A percentile compares a stretch with the other conserved stretches of the same genome.
Evolutionary conservation across 2,113 vertebrate species (phyloP).

Genomic region (Cheirogaleus medius): DNA sequence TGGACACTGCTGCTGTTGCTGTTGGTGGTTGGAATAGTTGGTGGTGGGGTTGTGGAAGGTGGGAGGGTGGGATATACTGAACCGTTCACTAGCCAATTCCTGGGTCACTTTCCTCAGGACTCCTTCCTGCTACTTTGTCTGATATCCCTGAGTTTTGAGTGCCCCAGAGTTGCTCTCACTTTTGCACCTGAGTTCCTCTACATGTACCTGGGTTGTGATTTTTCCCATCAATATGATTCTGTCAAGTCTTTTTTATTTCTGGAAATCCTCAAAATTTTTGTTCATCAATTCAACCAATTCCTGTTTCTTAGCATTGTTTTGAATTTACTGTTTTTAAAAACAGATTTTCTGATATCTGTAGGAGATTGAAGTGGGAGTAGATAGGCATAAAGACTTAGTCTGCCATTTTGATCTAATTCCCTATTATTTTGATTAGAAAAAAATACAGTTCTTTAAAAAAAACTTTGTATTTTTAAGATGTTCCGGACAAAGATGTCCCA

Average conservation of each 20-base stretch:
- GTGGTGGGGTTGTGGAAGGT: background rate
- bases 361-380: slow-evolving; percentile 26
- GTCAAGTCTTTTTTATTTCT: background rate
- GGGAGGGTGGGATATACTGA: too few relatives aligned
- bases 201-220: background rate
- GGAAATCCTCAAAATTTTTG: background rate
- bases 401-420: slow-evolving; percentile 41
- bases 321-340: slow-evolving; percentile 25
- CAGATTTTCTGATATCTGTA: slow-evolving; percentile 62
- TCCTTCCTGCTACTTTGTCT: background rate
- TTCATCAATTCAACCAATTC: background rate
- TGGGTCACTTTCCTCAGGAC: background rate
- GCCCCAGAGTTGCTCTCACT: background rate
- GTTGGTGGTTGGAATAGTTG: background rate
- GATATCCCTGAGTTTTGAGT: background rate
- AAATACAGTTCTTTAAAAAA: background rate
- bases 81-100: background rate
- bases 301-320: slow-evolving; percentile 45
- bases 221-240: background rate
- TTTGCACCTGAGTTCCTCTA: background rate
- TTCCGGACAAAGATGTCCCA: background rate
- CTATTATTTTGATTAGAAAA: slow-evolving; percentile 43
- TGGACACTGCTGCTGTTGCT: background rate
- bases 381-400: slow-evolving; percentile 29
- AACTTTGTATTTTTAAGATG: background rate